Base-by-base conservation (phyloP, 2,888 invertebrate genomes). In the Muschampia plurimacula region DNA sequence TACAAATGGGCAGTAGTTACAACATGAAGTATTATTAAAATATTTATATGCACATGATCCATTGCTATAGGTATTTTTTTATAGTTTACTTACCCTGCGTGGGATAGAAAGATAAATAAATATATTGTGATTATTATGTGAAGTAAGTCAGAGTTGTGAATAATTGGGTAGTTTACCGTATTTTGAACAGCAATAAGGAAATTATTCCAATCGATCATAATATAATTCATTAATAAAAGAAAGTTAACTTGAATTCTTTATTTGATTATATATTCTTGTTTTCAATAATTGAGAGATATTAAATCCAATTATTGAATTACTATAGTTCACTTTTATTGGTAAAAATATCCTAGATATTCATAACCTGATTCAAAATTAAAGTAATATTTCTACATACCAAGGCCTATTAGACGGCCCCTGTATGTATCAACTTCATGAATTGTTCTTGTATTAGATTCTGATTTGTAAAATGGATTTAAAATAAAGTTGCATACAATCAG, bases 1-100 rank as follows among this genome's bases (percentile, higher is more conserved):
- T 71, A 71, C 70, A 65, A 71, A 65, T 65, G 44, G 65, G 32
- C 12, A 63, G n/a, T 64, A 44, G 44, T 4, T 44, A 13, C 9
- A 59, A 65, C 65, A 71, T 36, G 36, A 55, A 71, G 70, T 71
- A 71, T 71, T 71, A 71, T 36, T 59, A 59, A 59, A 32, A 64
- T 71, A 66, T 70, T 28, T 65, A 71, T 46, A 28, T 55, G 69
- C 39, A 49, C 13, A 8, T 7, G 13, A 10, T 32, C 59, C 12
- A 9, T 28, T 59, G 32, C 9, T 32, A 6, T 55, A 22, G 44
- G 22, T 13, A 41, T 44, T 44, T 36, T 39, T 44, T 67, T 44
- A 8, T n/a, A 41, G 55, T 67, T 67, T 10, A 8, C 15, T 59
- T 32, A 44, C n/a, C 57, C 28, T 67, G 28, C 36, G 15, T 59